phyloP scores from a whole-genome alignment of 2,797 vertebrate species.

The Cossypha heuglini region DNA sequence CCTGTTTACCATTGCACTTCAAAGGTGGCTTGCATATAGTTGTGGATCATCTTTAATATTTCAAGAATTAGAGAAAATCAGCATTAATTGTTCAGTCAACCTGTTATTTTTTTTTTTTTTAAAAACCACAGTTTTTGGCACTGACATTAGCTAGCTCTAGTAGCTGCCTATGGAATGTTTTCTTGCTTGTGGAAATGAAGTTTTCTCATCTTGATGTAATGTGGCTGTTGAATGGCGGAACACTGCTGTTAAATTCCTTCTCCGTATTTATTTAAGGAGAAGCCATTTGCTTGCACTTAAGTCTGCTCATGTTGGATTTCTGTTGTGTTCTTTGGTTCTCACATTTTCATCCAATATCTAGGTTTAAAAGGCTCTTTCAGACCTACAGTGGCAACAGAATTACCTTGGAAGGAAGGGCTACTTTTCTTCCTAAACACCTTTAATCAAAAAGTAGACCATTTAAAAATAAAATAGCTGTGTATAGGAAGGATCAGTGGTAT shows the following conservation, averaged over 20 bases:
- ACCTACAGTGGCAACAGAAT: neutral
- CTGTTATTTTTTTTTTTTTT: neutral
- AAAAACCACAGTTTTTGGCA: neutral
- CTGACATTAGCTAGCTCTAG: neutral
- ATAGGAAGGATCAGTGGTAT: neutral
- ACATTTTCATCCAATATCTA: neutral
- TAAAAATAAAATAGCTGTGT: neutral
- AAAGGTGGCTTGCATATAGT: neutral
- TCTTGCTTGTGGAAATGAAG: neutral
- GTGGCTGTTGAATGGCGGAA: neutral
- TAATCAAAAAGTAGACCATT: neutral
- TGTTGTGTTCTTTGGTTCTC: neutral
- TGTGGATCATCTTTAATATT: neutral
- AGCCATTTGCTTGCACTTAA: neutral
- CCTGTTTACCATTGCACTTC: neutral
- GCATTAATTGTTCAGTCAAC: neutral
- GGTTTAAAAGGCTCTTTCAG: neutral
- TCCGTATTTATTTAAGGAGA: neutral
- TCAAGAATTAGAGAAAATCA: neutral
- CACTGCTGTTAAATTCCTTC: neutral
- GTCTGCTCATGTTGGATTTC: neutral
- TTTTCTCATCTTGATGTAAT: neutral
- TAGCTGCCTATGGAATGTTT: neutral
- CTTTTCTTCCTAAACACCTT: neutral
- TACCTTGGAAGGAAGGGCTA: neutral